Evolutionary conservation across 2,797 vertebrate species (phyloP).

Genomic region (Heterohyrax brucei): DNA sequence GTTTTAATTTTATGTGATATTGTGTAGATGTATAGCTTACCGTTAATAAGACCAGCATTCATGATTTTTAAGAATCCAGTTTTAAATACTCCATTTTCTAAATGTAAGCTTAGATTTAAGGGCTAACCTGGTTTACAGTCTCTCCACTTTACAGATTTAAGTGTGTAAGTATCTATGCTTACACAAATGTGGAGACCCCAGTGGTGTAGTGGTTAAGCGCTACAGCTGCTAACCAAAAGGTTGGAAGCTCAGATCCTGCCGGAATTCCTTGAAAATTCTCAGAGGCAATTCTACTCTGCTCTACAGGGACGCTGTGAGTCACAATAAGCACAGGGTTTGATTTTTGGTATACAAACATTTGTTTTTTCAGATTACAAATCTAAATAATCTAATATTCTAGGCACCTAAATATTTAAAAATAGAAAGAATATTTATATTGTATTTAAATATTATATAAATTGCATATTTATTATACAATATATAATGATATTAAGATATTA

Average conservation of each 20-base stretch:
- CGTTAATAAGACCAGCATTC: not conserved
- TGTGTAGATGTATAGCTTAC: not conserved
- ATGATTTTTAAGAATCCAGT: not conserved
- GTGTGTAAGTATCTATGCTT: not conserved
- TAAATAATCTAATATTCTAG: not conserved
- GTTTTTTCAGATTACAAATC: not conserved
- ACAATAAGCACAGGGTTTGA: too few relatives aligned
- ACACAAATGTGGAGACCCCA: too few relatives aligned
- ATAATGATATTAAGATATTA: too few relatives aligned
- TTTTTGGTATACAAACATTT: not conserved
- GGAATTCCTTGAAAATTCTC: too few relatives aligned
- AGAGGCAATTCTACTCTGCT: too few relatives aligned
- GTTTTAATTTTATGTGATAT: constrained; percentile 8
- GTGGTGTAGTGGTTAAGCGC: too few relatives aligned
- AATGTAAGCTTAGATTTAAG: not conserved
- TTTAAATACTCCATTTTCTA: not conserved
- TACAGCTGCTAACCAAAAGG: too few relatives aligned
- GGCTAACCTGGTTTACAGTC: not conserved
- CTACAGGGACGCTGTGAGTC: too few relatives aligned
- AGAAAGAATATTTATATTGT: not conserved
- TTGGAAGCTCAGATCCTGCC: too few relatives aligned
- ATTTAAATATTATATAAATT: too few relatives aligned
- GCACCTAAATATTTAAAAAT: not conserved
- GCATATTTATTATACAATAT: too few relatives aligned
- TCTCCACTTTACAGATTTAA: not conserved